A percentile compares a stretch with the other conserved stretches of the same genome.
Evolutionary conservation across 2,888 invertebrate genomes (phyloP).

Genomic region (Catocala fraxini): DNA sequence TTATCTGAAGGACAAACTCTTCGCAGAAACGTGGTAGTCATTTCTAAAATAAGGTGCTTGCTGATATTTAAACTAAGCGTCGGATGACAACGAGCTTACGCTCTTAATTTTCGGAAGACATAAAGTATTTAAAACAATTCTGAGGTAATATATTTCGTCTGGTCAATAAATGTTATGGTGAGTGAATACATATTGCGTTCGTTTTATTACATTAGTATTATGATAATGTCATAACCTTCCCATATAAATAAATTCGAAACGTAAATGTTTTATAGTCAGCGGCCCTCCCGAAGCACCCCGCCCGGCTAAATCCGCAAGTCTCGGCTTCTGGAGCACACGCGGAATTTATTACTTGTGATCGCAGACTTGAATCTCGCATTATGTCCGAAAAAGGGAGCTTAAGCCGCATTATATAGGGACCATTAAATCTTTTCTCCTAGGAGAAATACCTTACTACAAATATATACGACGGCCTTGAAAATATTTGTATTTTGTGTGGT

Average conservation of each 20-base stretch:
- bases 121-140: slow-evolving; percentile 13
- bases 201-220: slow-evolving; percentile 73
- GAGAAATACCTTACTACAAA: slow-evolving; percentile 31
- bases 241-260: slow-evolving; percentile 67
- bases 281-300: slow-evolving; percentile 47
- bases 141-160: slow-evolving; percentile 33
- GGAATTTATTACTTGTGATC: slow-evolving; percentile 60
- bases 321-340: slow-evolving; percentile 49
- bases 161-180: slow-evolving; percentile 62
- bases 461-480: slow-evolving; percentile 39
- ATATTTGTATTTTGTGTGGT: slow-evolving; percentile 28
- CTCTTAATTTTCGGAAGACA: slow-evolving; percentile 23
- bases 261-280: slow-evolving; percentile 67
- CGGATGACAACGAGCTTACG: slow-evolving; percentile 9
- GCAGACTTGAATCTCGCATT: slow-evolving; percentile 49
- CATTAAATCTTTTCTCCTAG: slow-evolving; percentile 61
- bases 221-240: slow-evolving; percentile 70
- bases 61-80: slow-evolving; percentile 13
- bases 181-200: slow-evolving; percentile 61
- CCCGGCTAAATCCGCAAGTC: slow-evolving; percentile 55
- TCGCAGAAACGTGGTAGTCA: slow-evolving; percentile 27
- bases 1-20: slow-evolving; percentile 56
- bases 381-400: slow-evolving; percentile 53
- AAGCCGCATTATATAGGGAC: slow-evolving; percentile 51
- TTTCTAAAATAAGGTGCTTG: slow-evolving; percentile 16